These are phyloP conservation scores for Luehdorfia chinensis DNA, from an alignment of 1,140 invertebrate species.

Conservation along the genomic window DNA sequence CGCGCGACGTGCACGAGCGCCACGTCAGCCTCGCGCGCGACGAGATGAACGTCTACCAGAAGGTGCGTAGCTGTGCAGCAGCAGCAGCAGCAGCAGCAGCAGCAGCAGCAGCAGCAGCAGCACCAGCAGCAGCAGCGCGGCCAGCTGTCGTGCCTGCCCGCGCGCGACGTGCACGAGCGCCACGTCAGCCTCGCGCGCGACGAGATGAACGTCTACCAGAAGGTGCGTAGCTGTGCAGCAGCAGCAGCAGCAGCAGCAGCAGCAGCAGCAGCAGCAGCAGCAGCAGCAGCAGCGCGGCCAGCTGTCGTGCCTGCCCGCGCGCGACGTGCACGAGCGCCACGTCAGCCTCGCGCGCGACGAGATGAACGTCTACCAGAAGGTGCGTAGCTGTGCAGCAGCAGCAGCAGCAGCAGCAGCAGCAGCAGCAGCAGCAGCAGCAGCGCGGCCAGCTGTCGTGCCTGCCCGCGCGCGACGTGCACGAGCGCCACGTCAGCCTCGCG, in stretches of 20 bases:
- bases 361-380: constrained; percentile 83
- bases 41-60: constrained; percentile 89
- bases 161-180: constrained; percentile 78
- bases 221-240: no score
- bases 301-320: constrained; percentile 80
- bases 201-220: constrained; percentile 89
- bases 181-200: constrained; percentile 80
- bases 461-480: constrained; percentile 80
- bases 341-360: constrained; percentile 84
- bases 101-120: no score
- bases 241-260: no score
- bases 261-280: no score
- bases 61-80: no score
- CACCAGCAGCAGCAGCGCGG: constrained; percentile 80
- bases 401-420: constrained; percentile 89
- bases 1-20: constrained; percentile 78
- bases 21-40: constrained; percentile 80
- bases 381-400: constrained; percentile 86
- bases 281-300: constrained; percentile 79
- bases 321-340: constrained; percentile 76
- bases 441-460: constrained; percentile 69
- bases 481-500: constrained; percentile 80
- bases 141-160: constrained; percentile 78
- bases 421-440: constrained; percentile 86
- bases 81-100: no score